phyloP scores from a whole-genome alignment of 2,113 vertebrate species.

The Paratilapia polleni region DNA sequence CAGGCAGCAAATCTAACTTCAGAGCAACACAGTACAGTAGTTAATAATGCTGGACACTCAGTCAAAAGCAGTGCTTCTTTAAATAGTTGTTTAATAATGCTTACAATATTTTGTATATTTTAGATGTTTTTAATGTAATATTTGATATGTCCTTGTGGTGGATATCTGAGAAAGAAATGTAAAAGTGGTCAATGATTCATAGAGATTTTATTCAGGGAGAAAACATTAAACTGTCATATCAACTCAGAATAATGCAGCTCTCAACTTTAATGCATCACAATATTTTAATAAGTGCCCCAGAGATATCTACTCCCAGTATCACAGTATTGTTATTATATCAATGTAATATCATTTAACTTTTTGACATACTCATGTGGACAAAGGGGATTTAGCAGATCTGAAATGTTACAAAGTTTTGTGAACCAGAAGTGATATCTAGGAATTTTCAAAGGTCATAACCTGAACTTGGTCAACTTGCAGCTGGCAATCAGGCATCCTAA shows the following conservation, averaged over 20 bases:
- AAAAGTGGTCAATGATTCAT: not conserved
- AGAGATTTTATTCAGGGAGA: not conserved
- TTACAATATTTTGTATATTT: not conserved
- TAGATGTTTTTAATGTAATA: not conserved
- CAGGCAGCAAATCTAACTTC: constrained; percentile 2
- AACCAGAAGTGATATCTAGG: not conserved
- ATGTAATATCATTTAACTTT: not conserved
- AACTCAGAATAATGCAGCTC: not conserved
- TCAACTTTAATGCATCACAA: not conserved
- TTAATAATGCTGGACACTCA: not conserved
- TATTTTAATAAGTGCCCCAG: not conserved
- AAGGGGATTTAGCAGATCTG: not conserved
- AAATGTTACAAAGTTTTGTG: not conserved
- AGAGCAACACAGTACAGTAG: not conserved
- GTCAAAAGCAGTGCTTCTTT: not conserved
- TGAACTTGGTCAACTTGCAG: not conserved
- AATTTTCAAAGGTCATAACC: not conserved
- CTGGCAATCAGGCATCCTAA: not conserved
- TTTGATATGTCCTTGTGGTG: not conserved
- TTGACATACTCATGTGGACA: not conserved
- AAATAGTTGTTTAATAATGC: not conserved
- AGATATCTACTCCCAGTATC: too few species aligned
- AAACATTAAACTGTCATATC: not conserved
- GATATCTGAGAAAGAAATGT: not conserved
- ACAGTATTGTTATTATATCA: not conserved